A percentile compares a stretch with the other conserved stretches of the same genome.
Conservation (phyloP, 1,140 invertebrate genomes). For the Lordiphosa clarofinis region DNA sequence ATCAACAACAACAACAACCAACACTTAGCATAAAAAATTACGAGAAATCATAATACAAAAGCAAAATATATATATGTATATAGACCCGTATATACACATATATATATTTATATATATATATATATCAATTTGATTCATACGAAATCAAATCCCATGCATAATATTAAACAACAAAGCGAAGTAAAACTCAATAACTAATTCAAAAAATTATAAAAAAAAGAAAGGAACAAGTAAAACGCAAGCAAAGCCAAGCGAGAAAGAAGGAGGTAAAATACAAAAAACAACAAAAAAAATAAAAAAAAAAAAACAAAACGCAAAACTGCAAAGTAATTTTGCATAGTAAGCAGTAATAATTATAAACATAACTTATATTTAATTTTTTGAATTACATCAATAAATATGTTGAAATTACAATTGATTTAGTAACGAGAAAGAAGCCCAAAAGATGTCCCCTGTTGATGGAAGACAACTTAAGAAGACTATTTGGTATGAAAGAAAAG, state of each 20-base stretch:
- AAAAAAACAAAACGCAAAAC: slow-evolving; percentile 51
- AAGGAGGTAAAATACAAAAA: slow-evolving; percentile 32
- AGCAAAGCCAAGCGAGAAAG: slow-evolving; percentile 12
- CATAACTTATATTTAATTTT: slow-evolving; percentile 76
- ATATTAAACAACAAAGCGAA: slow-evolving; percentile 19
- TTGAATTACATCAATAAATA: slow-evolving; percentile 77
- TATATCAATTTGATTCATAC: slow-evolving; percentile 44
- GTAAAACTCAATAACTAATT: slow-evolving; percentile 45
- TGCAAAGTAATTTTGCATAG: slow-evolving; percentile 73
- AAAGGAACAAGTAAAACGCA: slow-evolving; percentile 31
- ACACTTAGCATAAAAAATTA: slow-evolving; percentile 68
- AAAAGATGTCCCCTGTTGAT: too few species aligned
- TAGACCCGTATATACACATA: slow-evolving; percentile 9
- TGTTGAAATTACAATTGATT: slow-evolving; percentile 64
- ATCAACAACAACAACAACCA: slow-evolving; percentile 22
- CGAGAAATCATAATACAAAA: slow-evolving; percentile 34
- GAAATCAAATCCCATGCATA: slow-evolving; percentile 43
- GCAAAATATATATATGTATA: slow-evolving; percentile 14
- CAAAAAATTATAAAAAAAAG: slow-evolving; percentile 25
- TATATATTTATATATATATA: slow-evolving; percentile 42
- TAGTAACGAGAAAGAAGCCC: too few species aligned
- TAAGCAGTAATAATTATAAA: slow-evolving; percentile 74
- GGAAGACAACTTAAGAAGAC: too few species aligned
- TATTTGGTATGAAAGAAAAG: too few species aligned
- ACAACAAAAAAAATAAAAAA: slow-evolving; percentile 14